Conservation (phyloP, 2,113 vertebrate species). For the Calidris pugnax region DNA sequence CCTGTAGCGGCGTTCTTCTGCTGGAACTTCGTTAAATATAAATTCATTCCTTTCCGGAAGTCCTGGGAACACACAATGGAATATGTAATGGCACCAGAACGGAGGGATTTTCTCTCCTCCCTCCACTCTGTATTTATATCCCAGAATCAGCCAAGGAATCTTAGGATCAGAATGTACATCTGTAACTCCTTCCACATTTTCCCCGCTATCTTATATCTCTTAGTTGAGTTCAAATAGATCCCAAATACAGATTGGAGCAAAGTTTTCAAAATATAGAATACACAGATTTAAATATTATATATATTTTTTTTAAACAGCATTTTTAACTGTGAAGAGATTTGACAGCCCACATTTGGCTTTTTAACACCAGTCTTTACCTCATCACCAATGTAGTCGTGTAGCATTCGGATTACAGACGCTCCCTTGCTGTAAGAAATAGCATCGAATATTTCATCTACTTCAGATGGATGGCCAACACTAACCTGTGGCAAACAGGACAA, state of each 20-base stretch:
- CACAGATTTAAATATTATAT: too few relatives aligned
- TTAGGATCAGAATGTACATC: neutral
- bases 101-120: neutral
- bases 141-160: neutral
- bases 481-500: slow-evolving; percentile 78
- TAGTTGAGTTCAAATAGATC: neutral
- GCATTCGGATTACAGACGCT: slow-evolving; percentile 97
- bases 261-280: neutral
- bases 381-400: slow-evolving; percentile 96
- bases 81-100: neutral
- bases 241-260: neutral
- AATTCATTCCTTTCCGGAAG: slow-evolving; percentile 98
- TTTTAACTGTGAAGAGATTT: neutral
- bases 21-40: slow-evolving; percentile 95
- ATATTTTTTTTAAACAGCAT: fast-evolving
- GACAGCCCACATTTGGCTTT: neutral
- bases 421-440: slow-evolving; percentile 99
- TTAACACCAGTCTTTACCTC: slow-evolving; percentile 77
- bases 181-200: neutral
- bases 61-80: slow-evolving; percentile 80
- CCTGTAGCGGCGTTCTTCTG: slow-evolving; percentile 97
- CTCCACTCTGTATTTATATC: neutral
- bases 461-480: slow-evolving; percentile 94
- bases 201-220: neutral
- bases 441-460: slow-evolving; percentile 98